These are phyloP conservation scores for Meghimatium bilineatum DNA, from an alignment of 2,888 invertebrate species.

Conservation along the genomic window DNA sequence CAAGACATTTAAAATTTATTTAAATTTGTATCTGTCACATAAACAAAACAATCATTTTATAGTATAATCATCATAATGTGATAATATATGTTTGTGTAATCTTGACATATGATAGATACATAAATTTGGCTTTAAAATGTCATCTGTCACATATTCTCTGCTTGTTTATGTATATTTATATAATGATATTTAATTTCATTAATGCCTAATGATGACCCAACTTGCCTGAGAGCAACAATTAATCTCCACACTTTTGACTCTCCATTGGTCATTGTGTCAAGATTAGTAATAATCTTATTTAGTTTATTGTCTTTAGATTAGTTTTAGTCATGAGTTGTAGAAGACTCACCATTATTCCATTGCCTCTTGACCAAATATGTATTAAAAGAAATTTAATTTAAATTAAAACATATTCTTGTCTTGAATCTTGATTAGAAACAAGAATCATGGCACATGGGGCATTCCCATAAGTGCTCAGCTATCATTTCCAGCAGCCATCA, in stretches of 20 bases:
- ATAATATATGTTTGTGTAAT: neutral
- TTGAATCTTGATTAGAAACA: too few relatives aligned
- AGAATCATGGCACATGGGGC: too few relatives aligned
- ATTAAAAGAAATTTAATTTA: too few relatives aligned
- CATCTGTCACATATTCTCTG: neutral
- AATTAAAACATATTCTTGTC: neutral
- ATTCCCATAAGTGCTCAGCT: too few relatives aligned
- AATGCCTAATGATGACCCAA: neutral
- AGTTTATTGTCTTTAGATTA: neutral
- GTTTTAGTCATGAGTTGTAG: neutral
- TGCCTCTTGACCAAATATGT: too few relatives aligned
- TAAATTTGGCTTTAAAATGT: neutral
- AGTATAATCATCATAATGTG: neutral
- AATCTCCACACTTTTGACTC: constrained; percentile 2
- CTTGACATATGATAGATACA: neutral
- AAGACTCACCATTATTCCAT: neutral
- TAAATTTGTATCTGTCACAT: neutral
- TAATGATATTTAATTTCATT: neutral
- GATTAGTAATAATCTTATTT: neutral
- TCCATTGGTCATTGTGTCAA: neutral
- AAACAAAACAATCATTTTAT: neutral
- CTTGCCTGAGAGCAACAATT: neutral
- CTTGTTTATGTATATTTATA: neutral
- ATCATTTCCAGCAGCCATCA: too few relatives aligned
- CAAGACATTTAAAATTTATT: neutral